These are phyloP conservation scores for Sturmia bella DNA, from an alignment of 2,888 invertebrate species.

Conservation along the genomic window DNA sequence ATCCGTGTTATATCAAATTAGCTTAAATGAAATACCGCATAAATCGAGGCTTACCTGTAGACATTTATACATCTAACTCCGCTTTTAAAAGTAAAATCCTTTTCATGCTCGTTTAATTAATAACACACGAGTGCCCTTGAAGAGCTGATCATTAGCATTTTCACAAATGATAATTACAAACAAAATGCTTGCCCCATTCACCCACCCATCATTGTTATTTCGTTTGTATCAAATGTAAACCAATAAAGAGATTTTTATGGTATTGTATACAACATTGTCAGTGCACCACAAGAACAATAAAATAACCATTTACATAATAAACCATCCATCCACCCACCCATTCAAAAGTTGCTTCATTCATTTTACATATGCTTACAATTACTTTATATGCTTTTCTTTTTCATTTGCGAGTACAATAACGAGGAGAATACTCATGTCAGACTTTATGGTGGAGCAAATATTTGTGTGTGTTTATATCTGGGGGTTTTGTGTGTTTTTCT, in stretches of 20 bases:
- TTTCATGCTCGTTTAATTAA: constrained; percentile 69
- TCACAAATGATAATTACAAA: constrained; percentile 49
- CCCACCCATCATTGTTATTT: constrained; percentile 7
- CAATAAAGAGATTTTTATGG: constrained; percentile 49
- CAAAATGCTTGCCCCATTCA: constrained; percentile 11
- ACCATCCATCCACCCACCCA: constrained; percentile 25
- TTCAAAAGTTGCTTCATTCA: constrained; percentile 20
- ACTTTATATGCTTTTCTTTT: constrained; percentile 12
- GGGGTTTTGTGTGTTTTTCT: constrained; percentile 17
- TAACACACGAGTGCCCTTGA: constrained; percentile 78
- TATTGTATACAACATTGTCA: constrained; percentile 61
- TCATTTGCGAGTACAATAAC: constrained; percentile 22
- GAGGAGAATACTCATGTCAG: constrained; percentile 27
- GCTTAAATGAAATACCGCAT: no score
- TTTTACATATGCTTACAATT: no score
- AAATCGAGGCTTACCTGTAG: no score
- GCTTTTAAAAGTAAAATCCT: constrained; percentile 17
- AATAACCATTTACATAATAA: constrained; percentile 67
- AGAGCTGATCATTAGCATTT: constrained; percentile 79
- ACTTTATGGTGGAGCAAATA: constrained; percentile 31
- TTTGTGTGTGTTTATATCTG: constrained; percentile 48
- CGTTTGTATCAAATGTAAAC: constrained; percentile 19
- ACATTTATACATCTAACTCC: neutral
- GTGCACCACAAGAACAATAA: constrained; percentile 63
- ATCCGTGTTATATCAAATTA: no score